Base-by-base conservation (phyloP, 2,888 invertebrate genomes). In the Camponotus fellah region DNA sequence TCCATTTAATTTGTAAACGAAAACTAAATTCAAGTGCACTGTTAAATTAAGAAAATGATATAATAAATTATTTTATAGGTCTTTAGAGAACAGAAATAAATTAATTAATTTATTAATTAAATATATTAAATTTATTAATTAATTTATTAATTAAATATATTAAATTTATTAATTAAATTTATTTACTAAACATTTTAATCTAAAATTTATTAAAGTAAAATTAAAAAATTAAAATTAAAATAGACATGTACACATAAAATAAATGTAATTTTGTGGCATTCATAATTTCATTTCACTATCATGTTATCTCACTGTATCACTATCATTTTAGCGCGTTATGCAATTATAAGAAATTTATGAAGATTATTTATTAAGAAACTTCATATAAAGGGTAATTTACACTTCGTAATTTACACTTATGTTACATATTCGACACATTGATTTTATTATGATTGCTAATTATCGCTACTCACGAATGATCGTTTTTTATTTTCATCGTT, bases 401-500 rank as follows among this genome's bases (percentile, higher is more conserved):
- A 66, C 14, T 68, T 26, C n/a, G 37, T 32, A 64, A 64, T 46
- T 12, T 12, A 37, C 40, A 66, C 14, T 68, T 26, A 26, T 26
- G n/a, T 79, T 69, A 21, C n/a, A n/a, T 6, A 43, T 9, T 37
- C 26, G n/a, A 12, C 58, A 60, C 17, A 56, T 69, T 10, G 32
- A 77, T 76, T 37, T 53, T n/a, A 65, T 53, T 37, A 26, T 26
- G 26, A 26, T 12, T 53, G 49, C 6, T 6, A 40, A 32, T 77
- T 53, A 10, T 56, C 8, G 12, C 4, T 12, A 17, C 8, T 40
- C 6, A 75, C 21, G n/a, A 14, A 46, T 14, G 5, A 75, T 75
- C 17, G 17, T 8, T 26, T 37, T 34, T n/a, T 17, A 37, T 64
- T 40, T 58, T 60, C 60, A 12, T 5, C 3, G 14, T 75, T 12